Percentiles rank a stretch among this genome's conserved stretches.
phyloP scores from a whole-genome alignment of 2,888 invertebrate species.

The Labia minor region DNA sequence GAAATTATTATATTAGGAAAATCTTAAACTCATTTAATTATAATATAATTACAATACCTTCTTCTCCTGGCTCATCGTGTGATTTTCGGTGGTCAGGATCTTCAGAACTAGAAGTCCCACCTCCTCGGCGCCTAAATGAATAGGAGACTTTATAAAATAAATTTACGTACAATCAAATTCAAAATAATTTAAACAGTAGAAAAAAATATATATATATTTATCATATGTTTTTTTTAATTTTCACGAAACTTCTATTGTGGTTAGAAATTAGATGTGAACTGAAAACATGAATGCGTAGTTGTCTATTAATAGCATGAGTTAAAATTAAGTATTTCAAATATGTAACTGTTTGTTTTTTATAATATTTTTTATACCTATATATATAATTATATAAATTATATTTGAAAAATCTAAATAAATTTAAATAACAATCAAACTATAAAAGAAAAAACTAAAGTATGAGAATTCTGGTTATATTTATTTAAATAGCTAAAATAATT shows the following conservation, averaged over 20 bases:
- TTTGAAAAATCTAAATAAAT: too few species aligned
- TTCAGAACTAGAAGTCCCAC: slow-evolving; percentile 24
- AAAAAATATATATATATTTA: not conserved
- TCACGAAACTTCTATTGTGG: slow-evolving; percentile 25
- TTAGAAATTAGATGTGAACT: too few species aligned
- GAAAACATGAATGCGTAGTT: slow-evolving; percentile 36
- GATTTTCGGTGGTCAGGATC: not conserved
- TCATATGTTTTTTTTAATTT: slow-evolving; percentile 21
- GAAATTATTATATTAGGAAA: slow-evolving; percentile 19
- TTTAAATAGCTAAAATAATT: too few species aligned
- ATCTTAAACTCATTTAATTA: slow-evolving; percentile 13
- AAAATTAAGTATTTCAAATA: not conserved
- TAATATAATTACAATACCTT: slow-evolving; percentile 27
- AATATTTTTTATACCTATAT: too few species aligned
- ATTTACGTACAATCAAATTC: too few species aligned
- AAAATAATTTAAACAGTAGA: too few species aligned
- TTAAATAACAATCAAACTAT: too few species aligned
- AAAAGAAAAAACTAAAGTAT: too few species aligned
- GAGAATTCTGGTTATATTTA: too few species aligned
- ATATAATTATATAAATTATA: too few species aligned
- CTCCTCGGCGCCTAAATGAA: slow-evolving; percentile 41
- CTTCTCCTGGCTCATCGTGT: slow-evolving; percentile 29
- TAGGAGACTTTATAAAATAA: slow-evolving; percentile 20
- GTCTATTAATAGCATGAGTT: slow-evolving; percentile 32
- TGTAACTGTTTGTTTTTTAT: slow-evolving; percentile 23